Base-by-base conservation (phyloP, 2,113 vertebrate genomes). In the Ageneiosus marmoratus region DNA sequence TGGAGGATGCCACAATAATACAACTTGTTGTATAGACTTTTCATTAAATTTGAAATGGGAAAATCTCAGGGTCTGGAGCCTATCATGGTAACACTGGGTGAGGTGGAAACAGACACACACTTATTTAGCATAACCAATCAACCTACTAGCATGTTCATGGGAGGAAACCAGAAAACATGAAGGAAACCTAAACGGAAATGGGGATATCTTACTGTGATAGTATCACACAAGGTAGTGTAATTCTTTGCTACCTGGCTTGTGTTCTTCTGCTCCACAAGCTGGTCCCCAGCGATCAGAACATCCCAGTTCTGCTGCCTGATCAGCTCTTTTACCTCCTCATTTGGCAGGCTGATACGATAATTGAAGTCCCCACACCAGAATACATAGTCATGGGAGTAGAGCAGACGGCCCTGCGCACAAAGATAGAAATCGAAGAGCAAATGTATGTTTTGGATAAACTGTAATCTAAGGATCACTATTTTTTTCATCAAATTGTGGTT, bases 311-410 rank as follows among this genome's bases (percentile, higher is more conserved):
- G 96, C 76, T 97, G 97, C 80, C 90, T 93, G 91, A 99, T 97
- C 11, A 97, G 92, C 0, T 99, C 98, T 85, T 99, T 99, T 18
- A 99, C 98, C 88, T 99, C 98, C 82, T 99, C 98, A 44, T 99
- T 99, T 77, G 97, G 96, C 81, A 98, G 89, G 90, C 90, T 96
- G 74, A 99, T 98, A 18, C 98, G 95, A 90, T 99, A 99, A 91
- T 99, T 99, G 85, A 99, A 99, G 90, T 99, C 98, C n/a, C 97
- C 98, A 79, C 98, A 99, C 98, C 98, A 99, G 91, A 99, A 99
- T 16, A 99, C 95, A 56, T 99, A 99, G 90, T 99, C 98, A 77
- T 99, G 98, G 15, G 97, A 98, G 90, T 98, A 97, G 0, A 99
- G 93, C 93, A 99, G 93, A 83, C 98, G 96, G 82, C 98, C 98